Evolutionary conservation across 2,888 invertebrate genomes (phyloP).

Genomic region (Alentia gelatinosa): DNA sequence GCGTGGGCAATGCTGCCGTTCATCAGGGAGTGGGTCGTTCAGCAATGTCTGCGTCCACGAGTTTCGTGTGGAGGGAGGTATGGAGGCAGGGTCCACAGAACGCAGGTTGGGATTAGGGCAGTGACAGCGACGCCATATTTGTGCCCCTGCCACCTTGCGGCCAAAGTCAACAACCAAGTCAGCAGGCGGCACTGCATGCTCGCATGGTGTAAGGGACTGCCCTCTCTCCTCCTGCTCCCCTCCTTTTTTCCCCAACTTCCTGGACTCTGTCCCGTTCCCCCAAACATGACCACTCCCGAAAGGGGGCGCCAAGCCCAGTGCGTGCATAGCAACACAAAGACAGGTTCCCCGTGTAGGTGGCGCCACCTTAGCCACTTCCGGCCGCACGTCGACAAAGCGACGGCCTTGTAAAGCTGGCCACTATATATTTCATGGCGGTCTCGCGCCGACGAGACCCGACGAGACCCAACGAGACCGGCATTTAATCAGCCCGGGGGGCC

Average conservation of each 20-base stretch:
- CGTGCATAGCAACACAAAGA: constrained; percentile 8
- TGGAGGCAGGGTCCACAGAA: neutral
- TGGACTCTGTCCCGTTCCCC: neutral
- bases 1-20: constrained; percentile 11
- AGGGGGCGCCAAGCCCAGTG: neutral
- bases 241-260: neutral
- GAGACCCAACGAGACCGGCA: constrained; percentile 4
- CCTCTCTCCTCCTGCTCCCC: neutral
- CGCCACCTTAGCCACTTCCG: constrained; percentile 7
- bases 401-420: neutral
- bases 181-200: neutral
- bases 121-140: neutral
- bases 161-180: constrained; percentile 21
- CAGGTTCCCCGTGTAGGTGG: neutral
- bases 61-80: neutral
- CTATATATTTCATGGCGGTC: constrained; percentile 30
- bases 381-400: neutral
- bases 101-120: neutral
- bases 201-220: neutral
- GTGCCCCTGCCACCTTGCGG: neutral
- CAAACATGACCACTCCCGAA: neutral
- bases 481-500: neutral
- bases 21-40: neutral
- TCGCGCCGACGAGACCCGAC: constrained; percentile 8
- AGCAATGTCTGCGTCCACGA: neutral